phyloP scores from a whole-genome alignment of 2,113 vertebrate genomes.

The Ctenomys sociabilis region DNA sequence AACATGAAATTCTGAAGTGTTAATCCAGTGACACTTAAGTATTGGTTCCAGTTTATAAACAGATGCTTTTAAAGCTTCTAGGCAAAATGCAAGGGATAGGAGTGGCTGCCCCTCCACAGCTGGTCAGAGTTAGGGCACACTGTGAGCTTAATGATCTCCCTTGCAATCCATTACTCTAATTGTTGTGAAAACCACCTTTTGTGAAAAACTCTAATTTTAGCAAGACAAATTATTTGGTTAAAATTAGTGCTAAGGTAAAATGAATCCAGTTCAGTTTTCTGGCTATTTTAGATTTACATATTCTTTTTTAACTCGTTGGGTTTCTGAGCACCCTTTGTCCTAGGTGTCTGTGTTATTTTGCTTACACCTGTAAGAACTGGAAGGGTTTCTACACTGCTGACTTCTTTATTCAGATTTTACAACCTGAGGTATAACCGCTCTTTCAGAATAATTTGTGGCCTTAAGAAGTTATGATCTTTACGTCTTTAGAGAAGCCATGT shows the following conservation, averaged over 20 bases:
- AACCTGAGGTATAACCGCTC: neutral
- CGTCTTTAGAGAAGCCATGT: neutral
- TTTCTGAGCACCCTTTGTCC: neutral
- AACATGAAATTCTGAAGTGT: constrained; percentile 81
- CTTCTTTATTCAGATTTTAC: neutral
- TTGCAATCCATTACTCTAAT: constrained; percentile 62
- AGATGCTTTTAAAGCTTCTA: constrained; percentile 68
- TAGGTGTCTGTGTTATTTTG: neutral
- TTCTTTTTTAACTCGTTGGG: neutral
- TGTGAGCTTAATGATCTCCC: constrained; percentile 37
- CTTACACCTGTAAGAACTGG: constrained; percentile 1
- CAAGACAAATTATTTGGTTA: neutral
- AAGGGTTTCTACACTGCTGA: neutral
- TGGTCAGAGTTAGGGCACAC: constrained; percentile 63
- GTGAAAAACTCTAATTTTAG: constrained; percentile 58
- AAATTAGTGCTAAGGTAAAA: constrained; percentile 37
- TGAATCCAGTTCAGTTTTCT: neutral
- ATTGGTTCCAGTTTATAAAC: constrained; percentile 79
- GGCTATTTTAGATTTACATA: neutral
- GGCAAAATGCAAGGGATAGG: neutral
- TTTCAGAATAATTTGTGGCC: neutral
- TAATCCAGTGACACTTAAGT: constrained; percentile 80
- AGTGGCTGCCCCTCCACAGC: constrained; percentile 31
- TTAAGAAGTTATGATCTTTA: constrained; percentile 25
- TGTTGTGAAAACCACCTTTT: constrained; percentile 29